A percentile compares a stretch with the other conserved stretches of the same genome.
Evolutionary conservation across 1,140 invertebrate species (phyloP).

Genomic region (Episyrphus balteatus): DNA sequence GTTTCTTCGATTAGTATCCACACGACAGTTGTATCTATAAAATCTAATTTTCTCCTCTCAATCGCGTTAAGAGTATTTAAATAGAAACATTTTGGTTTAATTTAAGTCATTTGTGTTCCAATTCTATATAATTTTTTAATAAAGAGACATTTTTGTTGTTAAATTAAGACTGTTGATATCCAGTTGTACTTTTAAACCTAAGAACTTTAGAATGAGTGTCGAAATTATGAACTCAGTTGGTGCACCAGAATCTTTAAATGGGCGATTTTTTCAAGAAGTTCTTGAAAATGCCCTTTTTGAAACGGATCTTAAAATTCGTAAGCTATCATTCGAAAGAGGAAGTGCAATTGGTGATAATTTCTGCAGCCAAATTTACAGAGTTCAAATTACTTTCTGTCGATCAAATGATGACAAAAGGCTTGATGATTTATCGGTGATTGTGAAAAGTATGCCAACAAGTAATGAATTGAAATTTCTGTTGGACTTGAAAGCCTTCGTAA

Average conservation of each 20-base stretch:
- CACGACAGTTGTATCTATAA: too few relatives aligned
- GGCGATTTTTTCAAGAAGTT: conserved; percentile 23
- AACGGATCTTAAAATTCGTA: conserved; percentile 4
- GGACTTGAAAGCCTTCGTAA: conserved; percentile 23
- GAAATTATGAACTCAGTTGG: too few relatives aligned
- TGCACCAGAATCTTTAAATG: conserved; percentile 18
- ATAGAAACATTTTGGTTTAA: too few relatives aligned
- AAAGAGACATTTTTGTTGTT: too few relatives aligned
- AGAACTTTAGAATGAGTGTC: too few relatives aligned
- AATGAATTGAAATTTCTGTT: conserved; percentile 18
- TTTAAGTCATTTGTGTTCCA: too few relatives aligned
- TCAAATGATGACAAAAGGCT: conserved; percentile 1
- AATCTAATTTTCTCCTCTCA: too few relatives aligned
- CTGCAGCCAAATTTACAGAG: conserved; percentile 26
- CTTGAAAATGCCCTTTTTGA: conserved; percentile 23
- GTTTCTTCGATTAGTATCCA: too few relatives aligned
- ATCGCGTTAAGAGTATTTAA: too few relatives aligned
- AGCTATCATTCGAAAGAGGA: conserved; percentile 16
- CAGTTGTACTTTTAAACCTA: too few relatives aligned
- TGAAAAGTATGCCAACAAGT: conserved; percentile 22
- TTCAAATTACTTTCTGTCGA: conserved; percentile 15
- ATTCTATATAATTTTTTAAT: too few relatives aligned
- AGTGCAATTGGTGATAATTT: conserved; percentile 29
- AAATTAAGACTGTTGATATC: too few relatives aligned
- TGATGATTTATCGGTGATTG: conserved; percentile 13